phyloP scores from a whole-genome alignment of 2,888 invertebrate genomes.

The Diaphora mendica region DNA sequence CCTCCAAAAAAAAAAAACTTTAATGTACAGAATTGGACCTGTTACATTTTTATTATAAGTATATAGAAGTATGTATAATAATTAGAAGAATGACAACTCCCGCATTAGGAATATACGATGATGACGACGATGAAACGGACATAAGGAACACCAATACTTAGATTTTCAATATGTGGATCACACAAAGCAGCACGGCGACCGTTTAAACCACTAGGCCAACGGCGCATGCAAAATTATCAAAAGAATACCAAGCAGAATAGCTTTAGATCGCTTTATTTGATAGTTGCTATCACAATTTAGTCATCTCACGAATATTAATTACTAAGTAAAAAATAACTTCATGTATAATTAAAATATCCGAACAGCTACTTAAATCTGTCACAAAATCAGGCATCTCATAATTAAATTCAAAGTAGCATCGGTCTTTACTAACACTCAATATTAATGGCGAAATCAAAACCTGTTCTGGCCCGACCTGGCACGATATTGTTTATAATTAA shows the following conservation, averaged over 20 bases:
- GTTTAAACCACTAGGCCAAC: no score
- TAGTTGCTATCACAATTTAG: background rate
- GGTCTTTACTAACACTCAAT: background rate
- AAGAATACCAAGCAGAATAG: background rate
- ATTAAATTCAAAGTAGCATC: background rate
- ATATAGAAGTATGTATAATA: no score
- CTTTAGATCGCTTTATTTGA: background rate
- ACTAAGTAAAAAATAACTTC: background rate
- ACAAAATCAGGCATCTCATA: background rate
- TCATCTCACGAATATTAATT: background rate
- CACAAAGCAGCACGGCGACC: no score
- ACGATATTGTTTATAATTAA: background rate
- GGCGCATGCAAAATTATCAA: background rate
- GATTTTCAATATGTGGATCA: no score
- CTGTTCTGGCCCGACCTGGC: background rate
- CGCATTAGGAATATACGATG: no score
- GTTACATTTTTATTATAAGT: no score
- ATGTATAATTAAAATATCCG: background rate
- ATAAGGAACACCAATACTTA: no score
- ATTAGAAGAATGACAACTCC: no score
- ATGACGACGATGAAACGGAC: no score
- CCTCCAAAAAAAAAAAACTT: no score
- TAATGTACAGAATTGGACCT: no score
- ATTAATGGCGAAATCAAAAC: background rate
- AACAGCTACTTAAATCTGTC: background rate